Evolutionary conservation across 2,797 vertebrate species (phyloP).

Genomic region (Anabacerthia variegaticeps): DNA sequence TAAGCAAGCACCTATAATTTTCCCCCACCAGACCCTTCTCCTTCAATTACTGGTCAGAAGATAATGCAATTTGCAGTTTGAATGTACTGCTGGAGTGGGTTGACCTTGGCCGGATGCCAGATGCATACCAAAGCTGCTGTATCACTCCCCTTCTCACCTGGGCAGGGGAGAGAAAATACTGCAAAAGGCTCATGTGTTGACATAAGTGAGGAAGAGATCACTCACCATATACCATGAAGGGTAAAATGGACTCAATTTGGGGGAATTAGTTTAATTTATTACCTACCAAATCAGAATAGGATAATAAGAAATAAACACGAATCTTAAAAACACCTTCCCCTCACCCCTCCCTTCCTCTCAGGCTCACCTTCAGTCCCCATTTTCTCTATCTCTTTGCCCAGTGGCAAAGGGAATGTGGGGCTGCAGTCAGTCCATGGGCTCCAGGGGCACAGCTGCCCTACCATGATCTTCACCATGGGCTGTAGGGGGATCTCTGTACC

Average conservation of each 20-base stretch:
- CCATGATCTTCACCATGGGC: not conserved
- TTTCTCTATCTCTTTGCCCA: not conserved
- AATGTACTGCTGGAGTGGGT: not conserved
- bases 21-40: not conserved
- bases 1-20: not conserved
- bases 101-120: not conserved
- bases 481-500: not conserved
- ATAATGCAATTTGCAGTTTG: conserved; percentile 33
- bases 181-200: not conserved
- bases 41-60: conserved; percentile 25
- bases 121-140: not conserved
- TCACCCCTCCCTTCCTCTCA: not conserved
- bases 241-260: not conserved
- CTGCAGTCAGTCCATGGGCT: not conserved
- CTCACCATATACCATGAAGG: not conserved
- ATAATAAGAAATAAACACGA: not conserved
- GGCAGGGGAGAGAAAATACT: not conserved
- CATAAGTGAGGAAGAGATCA: not conserved
- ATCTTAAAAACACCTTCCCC: not conserved
- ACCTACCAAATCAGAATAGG: not conserved
- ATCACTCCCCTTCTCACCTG: not conserved
- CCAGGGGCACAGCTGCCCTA: not conserved
- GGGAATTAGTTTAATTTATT: not conserved
- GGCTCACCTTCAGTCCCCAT: not conserved
- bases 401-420: not conserved